Conservation (phyloP, 1,140 invertebrate genomes). For the Riptortus pedestris region DNA sequence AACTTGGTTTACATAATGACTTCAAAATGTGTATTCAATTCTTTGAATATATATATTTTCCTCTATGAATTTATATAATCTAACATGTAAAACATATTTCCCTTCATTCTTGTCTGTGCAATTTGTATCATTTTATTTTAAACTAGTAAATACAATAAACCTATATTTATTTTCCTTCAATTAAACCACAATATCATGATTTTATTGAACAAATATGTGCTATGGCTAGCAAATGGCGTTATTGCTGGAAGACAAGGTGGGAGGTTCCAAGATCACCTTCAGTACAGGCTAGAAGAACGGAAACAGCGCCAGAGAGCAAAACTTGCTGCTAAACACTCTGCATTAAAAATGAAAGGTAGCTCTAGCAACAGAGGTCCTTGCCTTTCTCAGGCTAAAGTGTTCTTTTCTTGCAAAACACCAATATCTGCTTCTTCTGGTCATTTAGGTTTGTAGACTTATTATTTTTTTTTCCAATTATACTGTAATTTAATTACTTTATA, state of each 20-base stretch:
- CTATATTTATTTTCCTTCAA: too few species aligned
- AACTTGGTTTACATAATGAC: too few species aligned
- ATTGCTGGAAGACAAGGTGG: constrained; percentile 41
- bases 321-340: constrained; percentile 35
- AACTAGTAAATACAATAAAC: too few species aligned
- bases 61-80: too few species aligned
- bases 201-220: too few species aligned
- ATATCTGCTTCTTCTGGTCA: constrained; percentile 11
- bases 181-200: too few species aligned
- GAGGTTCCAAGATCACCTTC: constrained; percentile 47
- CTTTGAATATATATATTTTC: too few species aligned
- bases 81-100: too few species aligned
- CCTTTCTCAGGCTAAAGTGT: constrained; percentile 16
- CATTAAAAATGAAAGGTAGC: constrained; percentile 38
- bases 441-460: constrained; percentile 19
- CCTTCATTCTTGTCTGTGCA: too few species aligned
- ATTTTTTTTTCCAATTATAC: constrained; percentile 1
- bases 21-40: too few species aligned
- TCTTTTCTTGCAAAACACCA: constrained; percentile 20
- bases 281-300: constrained; percentile 45
- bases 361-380: constrained; percentile 28
- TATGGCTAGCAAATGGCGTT: constrained; percentile 10
- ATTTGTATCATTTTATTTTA: too few species aligned
- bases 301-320: constrained; percentile 44
- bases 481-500: too few species aligned